Evolutionary conservation across 2,113 vertebrate genomes (phyloP), one percentile per base, ranked within the genome.

Genomic region (Oncorhynchus kisutch): DNA sequence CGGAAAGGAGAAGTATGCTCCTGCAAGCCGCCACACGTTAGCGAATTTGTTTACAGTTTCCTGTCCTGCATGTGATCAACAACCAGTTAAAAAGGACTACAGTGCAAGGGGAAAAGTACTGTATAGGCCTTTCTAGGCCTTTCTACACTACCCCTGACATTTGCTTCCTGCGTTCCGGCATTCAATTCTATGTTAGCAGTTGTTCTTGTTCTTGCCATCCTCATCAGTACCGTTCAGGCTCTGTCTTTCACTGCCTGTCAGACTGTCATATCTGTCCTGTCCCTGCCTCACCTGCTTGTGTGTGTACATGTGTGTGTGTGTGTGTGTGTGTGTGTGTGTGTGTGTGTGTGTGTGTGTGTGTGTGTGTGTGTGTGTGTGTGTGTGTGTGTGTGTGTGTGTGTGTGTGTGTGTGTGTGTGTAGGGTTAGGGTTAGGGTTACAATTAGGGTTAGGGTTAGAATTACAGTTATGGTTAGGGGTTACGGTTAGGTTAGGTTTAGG

Each of bases 1-100:
- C 1, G 39, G 39, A 45, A 45, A 45, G 39, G 39, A 45, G 39
- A 45, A 45, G 39, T 11, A 45, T 45, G 39, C 39, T 45, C 39
- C 39, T 45, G 83, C 81, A 81, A 87, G 81, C 82, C 54, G 1
- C 81, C 87, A 88, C 86, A 86, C 87, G 88, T 89, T 86, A 66
- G 78, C 73, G 82, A 88, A 83, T 83, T 87, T 90, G 85, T 90
- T 93, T 88, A 87, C 88, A 24, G 68, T 77, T 89, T 85, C 75
- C 82, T 86, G 82, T 88, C 82, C 78, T 86, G 85, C 83, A 65
- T 20, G 34, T 86, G 86, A 91, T 90, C 87, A 85, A 86, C 86
- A 78, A 79, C 85, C 75, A 66, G 73, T 13, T 45, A 45, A 45
- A 45, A 45, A 12, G 39, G 64, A 39, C 70, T 74, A 81, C 71